Base-by-base conservation (phyloP, 2,113 vertebrate species). In the Etheostoma cragini region DNA sequence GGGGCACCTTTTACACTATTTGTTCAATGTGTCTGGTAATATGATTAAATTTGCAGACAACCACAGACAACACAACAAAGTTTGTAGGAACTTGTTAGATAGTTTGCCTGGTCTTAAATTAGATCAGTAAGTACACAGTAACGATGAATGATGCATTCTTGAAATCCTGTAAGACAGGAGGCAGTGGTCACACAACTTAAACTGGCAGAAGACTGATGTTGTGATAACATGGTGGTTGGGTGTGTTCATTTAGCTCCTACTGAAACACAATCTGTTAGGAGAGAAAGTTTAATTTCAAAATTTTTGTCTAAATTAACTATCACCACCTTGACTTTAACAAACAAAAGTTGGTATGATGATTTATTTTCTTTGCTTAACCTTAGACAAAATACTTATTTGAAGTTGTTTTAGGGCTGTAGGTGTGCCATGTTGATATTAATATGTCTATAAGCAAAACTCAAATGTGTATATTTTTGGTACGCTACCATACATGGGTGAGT, bases 161-260 rank as follows among this genome's bases (percentile, higher is more conserved):
- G 61, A 24, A 80, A 77, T 81, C n/a, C 12, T 24, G 1, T 54
- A 30, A 74, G 81, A 54, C 7, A 38, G 19, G 52, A 83, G 21
- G 52, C 69, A 8, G 45, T 2, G 8, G 47, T 82, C 70, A 64
- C 33, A 63, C 79, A 76, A 75, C 64, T 65, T 69, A 17, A 82
- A 66, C 62, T 33, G n/a, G 35, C 78, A 76, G 50, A 64, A 22
- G 52, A 64, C 45, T 24, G 42, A 38, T 11, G 8, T 45, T 80
- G 45, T 69, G 60, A 92, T 77, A 83, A 81, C 78, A 83, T 13
- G 16, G 61, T 68, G 10, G 22, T 1, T 63, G 68, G 80, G 76
- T 61, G 60, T 84, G 76, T 78, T 78, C 26, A 53, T 49, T 81
- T 79, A 10, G 60, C 73, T 76, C 57, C 22, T 46, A 6, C 6